phyloP scores from a whole-genome alignment of 1,140 invertebrate genomes.

The Carposina sasakii region DNA sequence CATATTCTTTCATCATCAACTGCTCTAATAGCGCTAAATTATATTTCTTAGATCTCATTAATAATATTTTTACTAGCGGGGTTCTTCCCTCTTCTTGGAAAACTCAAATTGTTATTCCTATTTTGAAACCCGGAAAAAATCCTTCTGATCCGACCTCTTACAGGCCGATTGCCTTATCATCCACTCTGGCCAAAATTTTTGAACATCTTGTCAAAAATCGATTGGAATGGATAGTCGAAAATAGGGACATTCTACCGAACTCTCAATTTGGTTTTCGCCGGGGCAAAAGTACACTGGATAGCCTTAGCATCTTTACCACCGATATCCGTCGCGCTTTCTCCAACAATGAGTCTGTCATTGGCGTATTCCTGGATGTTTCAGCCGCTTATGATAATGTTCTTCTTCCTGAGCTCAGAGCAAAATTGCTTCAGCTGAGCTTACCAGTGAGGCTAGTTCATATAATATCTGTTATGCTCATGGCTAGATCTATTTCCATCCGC shows the following conservation, averaged over 20 bases:
- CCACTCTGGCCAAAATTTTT: slow-evolving; percentile 3
- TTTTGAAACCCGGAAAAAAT: slow-evolving; percentile 1
- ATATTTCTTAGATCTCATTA: too few species aligned
- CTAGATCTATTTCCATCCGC: too few species aligned
- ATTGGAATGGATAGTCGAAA: slow-evolving; percentile 1
- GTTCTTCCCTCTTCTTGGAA: too few species aligned
- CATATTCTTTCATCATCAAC: too few species aligned
- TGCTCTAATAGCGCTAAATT: too few species aligned
- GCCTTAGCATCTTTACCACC: background rate
- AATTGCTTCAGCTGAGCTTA: background rate
- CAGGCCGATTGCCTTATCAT: slow-evolving; percentile 8
- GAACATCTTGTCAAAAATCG: slow-evolving; percentile 7
- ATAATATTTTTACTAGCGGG: too few species aligned
- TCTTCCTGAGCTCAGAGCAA: slow-evolving; percentile 2
- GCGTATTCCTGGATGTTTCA: slow-evolving; percentile 8
- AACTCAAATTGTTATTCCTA: background rate
- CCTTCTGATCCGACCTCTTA: slow-evolving; percentile 1
- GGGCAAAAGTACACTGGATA: slow-evolving; percentile 10
- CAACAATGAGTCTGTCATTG: slow-evolving; percentile 4
- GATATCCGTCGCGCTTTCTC: background rate
- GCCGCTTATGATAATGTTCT: slow-evolving; percentile 9
- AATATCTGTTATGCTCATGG: background rate
- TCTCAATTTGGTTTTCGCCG: slow-evolving; percentile 3
- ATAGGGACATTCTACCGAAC: background rate
- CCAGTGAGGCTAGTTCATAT: background rate